Base-by-base conservation (phyloP, 2,797 vertebrate genomes). In the Myotis myotis region DNA sequence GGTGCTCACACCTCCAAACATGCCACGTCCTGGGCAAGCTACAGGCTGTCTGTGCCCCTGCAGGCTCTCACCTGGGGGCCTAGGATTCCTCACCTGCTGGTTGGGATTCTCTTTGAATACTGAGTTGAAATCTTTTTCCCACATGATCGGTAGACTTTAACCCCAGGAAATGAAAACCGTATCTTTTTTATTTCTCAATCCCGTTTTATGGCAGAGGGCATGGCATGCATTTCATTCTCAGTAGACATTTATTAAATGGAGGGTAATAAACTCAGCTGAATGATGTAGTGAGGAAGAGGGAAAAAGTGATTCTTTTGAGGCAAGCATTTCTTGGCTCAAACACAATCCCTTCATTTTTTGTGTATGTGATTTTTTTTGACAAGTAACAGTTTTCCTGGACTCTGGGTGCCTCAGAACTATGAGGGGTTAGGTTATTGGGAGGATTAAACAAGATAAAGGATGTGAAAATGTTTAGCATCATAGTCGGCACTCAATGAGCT, bases 221-320 rank as follows among this genome's bases (percentile, higher is more conserved):
- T 62, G 30, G 60, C 36, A 8, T 44, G 13, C 60, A 13, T 91
- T 93, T 64, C 38, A 70, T 75, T 93, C 84, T 75, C 72, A 33
- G 83, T 30, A 91, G 91, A 62, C 71, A 22, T 60, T 79, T 95
- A 79, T 88, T 95, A 88, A 88, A 57, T 70, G 70, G 71, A 83
- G 20, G 62, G 44, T 64, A 78, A 86, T 92, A 86, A 75, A 91
- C 70, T 53, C 68, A 70, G 75, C 33, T 74, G 62, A 86, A 79
- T 95, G 53, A 55, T 16, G 8, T 68, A 17, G 38, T 33, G 2
- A 70, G 33, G 6, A 33, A 3, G 28, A 49, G 30, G 30, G 36
- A 6, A 0, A 78, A 85, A 60, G 5, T 6, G 30, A 57, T 86
- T 89, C 80, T 82, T 93, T 55, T n/a, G 41, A 91, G 55, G 68